Evolutionary conservation across 2,888 invertebrate species (phyloP).

Genomic region (Gerris lacustris): DNA sequence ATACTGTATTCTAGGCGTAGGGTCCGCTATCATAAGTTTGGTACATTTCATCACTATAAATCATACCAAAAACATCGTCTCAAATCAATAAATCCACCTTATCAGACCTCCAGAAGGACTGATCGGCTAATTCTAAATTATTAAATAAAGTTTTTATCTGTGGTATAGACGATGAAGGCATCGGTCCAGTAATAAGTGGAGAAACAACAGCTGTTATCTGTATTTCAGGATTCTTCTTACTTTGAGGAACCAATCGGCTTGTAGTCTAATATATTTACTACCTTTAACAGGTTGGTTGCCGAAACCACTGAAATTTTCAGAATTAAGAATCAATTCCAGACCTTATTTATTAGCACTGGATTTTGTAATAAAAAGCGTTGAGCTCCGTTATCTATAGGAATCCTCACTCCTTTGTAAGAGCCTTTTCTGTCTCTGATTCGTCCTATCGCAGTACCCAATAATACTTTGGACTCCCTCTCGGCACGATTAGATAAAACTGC

Average conservation of each 20-base stretch:
- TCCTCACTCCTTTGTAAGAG: not conserved
- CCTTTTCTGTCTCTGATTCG: conserved; percentile 7
- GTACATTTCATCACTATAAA: not conserved
- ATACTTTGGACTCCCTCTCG: not conserved
- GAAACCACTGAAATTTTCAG: conserved; percentile 4
- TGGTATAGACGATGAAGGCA: no score
- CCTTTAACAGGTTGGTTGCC: not conserved
- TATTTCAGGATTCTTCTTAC: no score
- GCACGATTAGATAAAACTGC: not conserved
- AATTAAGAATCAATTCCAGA: not conserved
- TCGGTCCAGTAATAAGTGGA: no score
- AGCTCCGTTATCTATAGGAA: conserved; percentile 10
- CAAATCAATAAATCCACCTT: conserved; percentile 6
- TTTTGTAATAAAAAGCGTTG: conserved; percentile 15
- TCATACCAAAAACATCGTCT: conserved; percentile 6
- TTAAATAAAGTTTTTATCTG: no score
- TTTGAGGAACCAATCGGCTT: not conserved
- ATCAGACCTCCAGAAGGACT: conserved; percentile 5
- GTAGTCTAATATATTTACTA: not conserved
- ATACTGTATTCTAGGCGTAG: not conserved
- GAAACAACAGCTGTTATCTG: no score
- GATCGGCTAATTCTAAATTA: conserved; percentile 16
- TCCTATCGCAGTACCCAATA: conserved; percentile 8
- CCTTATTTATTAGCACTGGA: conserved; percentile 6
- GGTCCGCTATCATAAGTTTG: not conserved